Percentiles rank a stretch among this genome's conserved stretches.
Conservation (phyloP, 2,113 vertebrate genomes). For the Protomyctophum bolini region DNA sequence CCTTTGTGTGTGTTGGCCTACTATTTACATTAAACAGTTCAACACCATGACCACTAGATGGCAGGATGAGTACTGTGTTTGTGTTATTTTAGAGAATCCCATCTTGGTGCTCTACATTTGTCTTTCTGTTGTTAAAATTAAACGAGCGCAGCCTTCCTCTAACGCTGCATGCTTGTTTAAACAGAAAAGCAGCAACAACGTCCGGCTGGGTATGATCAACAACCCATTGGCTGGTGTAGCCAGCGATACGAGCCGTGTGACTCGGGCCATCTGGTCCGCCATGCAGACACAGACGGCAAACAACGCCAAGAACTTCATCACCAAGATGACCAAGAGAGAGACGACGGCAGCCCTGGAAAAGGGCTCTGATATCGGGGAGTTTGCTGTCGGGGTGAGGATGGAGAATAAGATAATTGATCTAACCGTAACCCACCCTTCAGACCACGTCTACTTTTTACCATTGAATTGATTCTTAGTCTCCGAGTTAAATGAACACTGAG, state of each 20-base stretch:
- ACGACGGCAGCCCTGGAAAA: constrained; percentile 81
- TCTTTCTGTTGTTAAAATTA: background rate
- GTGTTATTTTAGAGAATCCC: background rate
- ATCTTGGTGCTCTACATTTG: background rate
- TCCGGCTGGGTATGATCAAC: constrained; percentile 92
- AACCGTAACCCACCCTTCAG: background rate
- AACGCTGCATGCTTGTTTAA: background rate
- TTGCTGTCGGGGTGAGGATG: constrained; percentile 92
- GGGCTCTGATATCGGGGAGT: constrained; percentile 82
- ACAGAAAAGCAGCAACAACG: constrained; percentile 89
- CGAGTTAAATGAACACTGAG: background rate
- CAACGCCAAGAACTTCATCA: constrained; percentile 98
- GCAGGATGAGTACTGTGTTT: background rate
- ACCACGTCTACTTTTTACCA: background rate
- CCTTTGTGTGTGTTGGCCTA: background rate
- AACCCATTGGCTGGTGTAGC: constrained; percentile 82
- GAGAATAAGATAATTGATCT: background rate
- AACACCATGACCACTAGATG: background rate
- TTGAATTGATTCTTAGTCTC: background rate
- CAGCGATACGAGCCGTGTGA: constrained; percentile 76
- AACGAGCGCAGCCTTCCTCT: background rate
- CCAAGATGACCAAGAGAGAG: constrained; percentile 94
- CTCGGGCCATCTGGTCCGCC: constrained; percentile 90
- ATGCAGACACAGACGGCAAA: constrained; percentile 93
- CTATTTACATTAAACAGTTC: too few relatives aligned